These are phyloP conservation scores for Patiria pectinifera DNA, from an alignment of 53 echinoderm and acorn worm genomes.

Conservation along the genomic window DNA sequence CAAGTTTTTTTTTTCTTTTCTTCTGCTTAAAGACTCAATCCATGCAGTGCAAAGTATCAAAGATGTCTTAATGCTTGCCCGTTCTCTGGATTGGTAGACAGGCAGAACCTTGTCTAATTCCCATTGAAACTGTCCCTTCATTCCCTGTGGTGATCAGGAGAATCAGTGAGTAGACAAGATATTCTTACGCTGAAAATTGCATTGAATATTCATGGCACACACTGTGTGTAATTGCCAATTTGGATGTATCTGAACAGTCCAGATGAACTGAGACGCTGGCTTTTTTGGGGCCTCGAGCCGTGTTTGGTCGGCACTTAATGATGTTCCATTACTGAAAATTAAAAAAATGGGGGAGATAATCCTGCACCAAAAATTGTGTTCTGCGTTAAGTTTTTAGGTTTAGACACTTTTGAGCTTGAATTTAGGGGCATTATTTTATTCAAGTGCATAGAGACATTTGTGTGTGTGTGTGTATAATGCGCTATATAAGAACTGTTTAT, in stretches of 20 bases:
- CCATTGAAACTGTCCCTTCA: neutral
- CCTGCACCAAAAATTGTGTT: constrained; percentile 16
- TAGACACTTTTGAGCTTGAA: constrained; percentile 4
- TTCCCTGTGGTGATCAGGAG: constrained; percentile 35
- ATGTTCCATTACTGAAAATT: constrained; percentile 64
- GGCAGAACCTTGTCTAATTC: constrained; percentile 21
- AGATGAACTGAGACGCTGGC: constrained; percentile 33
- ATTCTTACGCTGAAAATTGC: constrained; percentile 41
- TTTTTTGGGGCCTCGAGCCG: constrained; percentile 14
- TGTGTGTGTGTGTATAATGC: too few species aligned
- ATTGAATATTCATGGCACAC: constrained; percentile 48
- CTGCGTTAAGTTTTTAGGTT: constrained; percentile 24
- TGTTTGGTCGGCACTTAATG: constrained; percentile 48
- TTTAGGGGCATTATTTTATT: neutral
- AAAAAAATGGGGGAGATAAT: constrained; percentile 22
- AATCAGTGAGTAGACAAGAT: constrained; percentile 30
- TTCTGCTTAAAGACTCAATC: constrained; percentile 9
- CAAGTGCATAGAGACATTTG: too few species aligned
- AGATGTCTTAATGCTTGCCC: neutral
- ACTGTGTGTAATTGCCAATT: constrained; percentile 61
- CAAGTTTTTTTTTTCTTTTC: constrained; percentile 15
- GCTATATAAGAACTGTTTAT: too few species aligned
- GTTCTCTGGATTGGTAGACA: neutral
- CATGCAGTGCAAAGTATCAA: neutral
- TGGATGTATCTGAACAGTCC: constrained; percentile 46